Evolutionary conservation across 2,797 vertebrate genomes (phyloP).

Genomic region (Sebastes trivittatus): DNA sequence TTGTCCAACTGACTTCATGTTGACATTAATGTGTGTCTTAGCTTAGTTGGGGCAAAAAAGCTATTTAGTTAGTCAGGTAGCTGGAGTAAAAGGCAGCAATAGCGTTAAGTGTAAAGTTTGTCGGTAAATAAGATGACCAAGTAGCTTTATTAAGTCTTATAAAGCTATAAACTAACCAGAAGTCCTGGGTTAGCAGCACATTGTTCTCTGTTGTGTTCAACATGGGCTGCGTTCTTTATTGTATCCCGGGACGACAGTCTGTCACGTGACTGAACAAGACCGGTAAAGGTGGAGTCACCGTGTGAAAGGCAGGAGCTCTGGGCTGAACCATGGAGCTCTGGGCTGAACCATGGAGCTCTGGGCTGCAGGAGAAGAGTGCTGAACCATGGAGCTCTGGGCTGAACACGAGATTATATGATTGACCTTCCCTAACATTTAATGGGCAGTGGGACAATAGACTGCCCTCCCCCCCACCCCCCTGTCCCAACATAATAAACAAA

Average conservation of each 20-base stretch:
- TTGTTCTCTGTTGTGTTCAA: conserved; percentile 14
- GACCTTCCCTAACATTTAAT: background rate
- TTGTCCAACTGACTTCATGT: background rate
- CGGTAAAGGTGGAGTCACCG: conserved; percentile 1
- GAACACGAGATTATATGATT: background rate
- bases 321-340: background rate
- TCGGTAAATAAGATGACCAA: background rate
- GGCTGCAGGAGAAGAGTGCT: background rate
- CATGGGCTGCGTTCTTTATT: conserved; percentile 44
- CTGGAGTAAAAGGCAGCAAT: background rate
- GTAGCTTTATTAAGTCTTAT: background rate
- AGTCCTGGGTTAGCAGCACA: background rate
- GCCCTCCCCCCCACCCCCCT: background rate
- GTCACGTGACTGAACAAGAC: conserved; percentile 66
- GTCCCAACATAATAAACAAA: conserved; percentile 60
- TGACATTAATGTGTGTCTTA: background rate
- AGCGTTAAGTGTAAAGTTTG: background rate
- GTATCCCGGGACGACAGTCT: conserved; percentile 67
- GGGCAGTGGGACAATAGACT: conserved; percentile 15
- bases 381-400: background rate
- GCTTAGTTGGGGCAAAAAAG: background rate
- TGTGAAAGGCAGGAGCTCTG: background rate
- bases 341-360: background rate
- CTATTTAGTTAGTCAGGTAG: background rate
- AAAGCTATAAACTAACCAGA: background rate